A percentile compares a stretch with the other conserved stretches of the same genome.
Evolutionary conservation across 2,113 vertebrate species (phyloP).

Genomic region (Neogale vison): DNA sequence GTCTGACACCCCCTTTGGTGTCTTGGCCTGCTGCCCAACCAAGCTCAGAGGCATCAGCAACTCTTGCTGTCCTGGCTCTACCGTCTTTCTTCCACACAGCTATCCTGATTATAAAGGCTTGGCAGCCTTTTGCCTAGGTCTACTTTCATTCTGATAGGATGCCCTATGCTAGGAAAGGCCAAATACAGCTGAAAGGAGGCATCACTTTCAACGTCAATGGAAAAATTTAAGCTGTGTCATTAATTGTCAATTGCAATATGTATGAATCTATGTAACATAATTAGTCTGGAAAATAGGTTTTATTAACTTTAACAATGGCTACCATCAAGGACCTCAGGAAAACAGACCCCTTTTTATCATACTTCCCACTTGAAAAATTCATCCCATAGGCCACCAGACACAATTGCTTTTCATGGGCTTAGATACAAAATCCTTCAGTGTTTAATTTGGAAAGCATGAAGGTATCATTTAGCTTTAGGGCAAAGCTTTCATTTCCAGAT

Average conservation of each 20-base stretch:
- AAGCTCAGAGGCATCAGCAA: background rate
- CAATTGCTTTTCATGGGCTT: background rate
- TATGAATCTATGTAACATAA: constrained; percentile 38
- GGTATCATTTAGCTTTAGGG: background rate
- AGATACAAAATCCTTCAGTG: background rate
- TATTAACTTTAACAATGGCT: background rate
- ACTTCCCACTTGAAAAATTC: background rate
- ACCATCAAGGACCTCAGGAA: background rate
- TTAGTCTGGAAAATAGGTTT: background rate
- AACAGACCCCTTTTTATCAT: background rate
- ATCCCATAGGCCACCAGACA: background rate
- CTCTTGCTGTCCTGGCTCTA: background rate
- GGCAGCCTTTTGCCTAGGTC: background rate
- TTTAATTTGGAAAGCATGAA: constrained; percentile 18
- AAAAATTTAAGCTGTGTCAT: background rate
- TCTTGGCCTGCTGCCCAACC: background rate
- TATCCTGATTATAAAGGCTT: background rate
- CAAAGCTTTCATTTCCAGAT: background rate
- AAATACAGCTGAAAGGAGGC: background rate
- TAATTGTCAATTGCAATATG: background rate
- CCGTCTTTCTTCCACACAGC: background rate
- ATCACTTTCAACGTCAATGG: background rate
- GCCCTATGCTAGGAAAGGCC: rapidly evolving
- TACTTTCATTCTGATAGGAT: background rate
- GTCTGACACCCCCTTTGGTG: no score